A percentile compares a stretch with the other conserved stretches of the same genome.
Conservation (phyloP, 92 coral and sea anemone species). For the Heliopora coerulea region DNA sequence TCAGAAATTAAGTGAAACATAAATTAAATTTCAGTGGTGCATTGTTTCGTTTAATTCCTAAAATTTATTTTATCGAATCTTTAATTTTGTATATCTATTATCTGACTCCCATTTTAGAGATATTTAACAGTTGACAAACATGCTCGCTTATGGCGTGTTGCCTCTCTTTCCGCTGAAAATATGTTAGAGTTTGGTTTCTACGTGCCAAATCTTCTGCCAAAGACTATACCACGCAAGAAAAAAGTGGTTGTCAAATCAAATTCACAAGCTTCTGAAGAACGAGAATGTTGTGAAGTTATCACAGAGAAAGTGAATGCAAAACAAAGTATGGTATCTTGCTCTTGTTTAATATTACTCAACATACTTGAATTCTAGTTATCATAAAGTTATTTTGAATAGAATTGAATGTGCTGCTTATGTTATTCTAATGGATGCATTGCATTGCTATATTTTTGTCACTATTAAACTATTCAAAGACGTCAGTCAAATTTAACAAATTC, state of each 20-base stretch:
- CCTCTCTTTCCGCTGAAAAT: slow-evolving; percentile 53
- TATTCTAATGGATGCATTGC: too few relatives aligned
- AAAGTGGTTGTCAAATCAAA: slow-evolving; percentile 21
- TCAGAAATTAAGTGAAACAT: not conserved
- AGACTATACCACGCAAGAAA: slow-evolving; percentile 49
- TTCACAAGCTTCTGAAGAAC: slow-evolving; percentile 6
- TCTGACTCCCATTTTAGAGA: not conserved
- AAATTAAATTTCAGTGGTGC: not conserved
- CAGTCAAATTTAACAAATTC: too few relatives aligned
- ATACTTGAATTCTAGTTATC: too few relatives aligned
- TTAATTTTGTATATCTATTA: too few relatives aligned
- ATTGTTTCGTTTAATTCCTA: not conserved
- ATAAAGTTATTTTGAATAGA: too few relatives aligned
- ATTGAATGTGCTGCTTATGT: too few relatives aligned
- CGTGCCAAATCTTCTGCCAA: slow-evolving; percentile 81
- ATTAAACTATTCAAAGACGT: too few relatives aligned
- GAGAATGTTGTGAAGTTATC: not conserved
- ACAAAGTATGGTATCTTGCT: not conserved
- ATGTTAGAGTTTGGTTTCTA: slow-evolving; percentile 43
- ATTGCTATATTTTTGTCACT: too few relatives aligned
- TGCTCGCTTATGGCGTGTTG: slow-evolving; percentile 72
- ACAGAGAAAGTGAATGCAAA: not conserved
- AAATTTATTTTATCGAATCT: too few relatives aligned
- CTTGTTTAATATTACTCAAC: too few relatives aligned
- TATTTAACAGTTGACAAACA: slow-evolving; percentile 24